Evolutionary conservation across 1,140 invertebrate species (phyloP), one percentile per base, ranked within the genome.

Genomic region (Drosophila bipectinata): DNA sequence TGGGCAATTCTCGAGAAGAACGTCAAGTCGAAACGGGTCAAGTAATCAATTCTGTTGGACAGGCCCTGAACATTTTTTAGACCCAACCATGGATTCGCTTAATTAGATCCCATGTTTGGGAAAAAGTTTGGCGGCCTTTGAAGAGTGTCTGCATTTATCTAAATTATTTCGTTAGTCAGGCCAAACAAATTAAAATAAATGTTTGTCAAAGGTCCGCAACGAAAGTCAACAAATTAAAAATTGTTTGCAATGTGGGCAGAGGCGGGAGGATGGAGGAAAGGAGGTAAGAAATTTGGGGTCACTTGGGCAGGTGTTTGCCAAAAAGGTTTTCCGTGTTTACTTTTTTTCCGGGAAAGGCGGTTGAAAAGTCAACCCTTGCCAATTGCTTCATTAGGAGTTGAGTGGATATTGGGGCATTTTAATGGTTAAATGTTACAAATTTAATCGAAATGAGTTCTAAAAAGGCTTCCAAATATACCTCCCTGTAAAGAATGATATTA

Each of bases 141-240:
- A 61, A 63, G 62, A 55, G 41, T 56, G 61, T 47, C 28, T 44
- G 51, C 59, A 84, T 84, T 85, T 68, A 84, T 84, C 77, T 79
- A 84, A 84, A 84, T 84, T 84, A 84, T 84, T 84, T 84, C 55
- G 80, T 79, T 72, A 76, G 76, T 61, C 57, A 30, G 60, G 62
- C 52, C 77, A 84, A 84, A 80, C 72, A 83, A 83, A 83, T 77
- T 84, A 84, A 76, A 83, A 83, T 72, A 76, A 83, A 83, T 83
- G 71, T 82, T 83, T 77, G 82, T 45, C 69, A 66, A 49, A 61
- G 59, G 48, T 56, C 21, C 28, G 47, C 59, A 53, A 21, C 47
- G 67, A 52, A 57, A 72, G 80, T 84, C 81, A 83, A 83, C 80
- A 83, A 83, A 79, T 79, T 77, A 81, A 81, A 80, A 79, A 77